A percentile compares a stretch with the other conserved stretches of the same genome.
These are phyloP conservation scores for Calliphora vomitoria DNA, from an alignment of 2,888 invertebrate species.

Conservation along the genomic window DNA sequence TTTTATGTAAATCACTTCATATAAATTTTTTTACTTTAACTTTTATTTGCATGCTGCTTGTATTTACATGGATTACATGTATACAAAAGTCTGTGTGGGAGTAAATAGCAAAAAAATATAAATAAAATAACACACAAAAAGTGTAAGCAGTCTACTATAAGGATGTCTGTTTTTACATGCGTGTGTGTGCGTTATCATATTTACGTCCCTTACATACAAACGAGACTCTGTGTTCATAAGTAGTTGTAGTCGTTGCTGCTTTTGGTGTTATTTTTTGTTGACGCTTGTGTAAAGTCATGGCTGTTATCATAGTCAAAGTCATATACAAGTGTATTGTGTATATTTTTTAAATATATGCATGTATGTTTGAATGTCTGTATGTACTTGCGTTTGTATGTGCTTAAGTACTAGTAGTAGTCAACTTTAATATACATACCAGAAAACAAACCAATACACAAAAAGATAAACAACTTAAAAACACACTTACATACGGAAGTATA, in stretches of 20 bases:
- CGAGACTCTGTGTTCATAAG: constrained; percentile 3
- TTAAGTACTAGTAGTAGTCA: constrained; percentile 37
- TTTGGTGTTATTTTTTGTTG: background rate
- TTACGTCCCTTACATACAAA: constrained; percentile 24
- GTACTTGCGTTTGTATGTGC: background rate
- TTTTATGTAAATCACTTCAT: constrained; percentile 54
- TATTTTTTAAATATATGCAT: background rate
- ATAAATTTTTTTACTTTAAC: constrained; percentile 9
- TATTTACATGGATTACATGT: constrained; percentile 55
- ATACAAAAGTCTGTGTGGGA: constrained; percentile 4
- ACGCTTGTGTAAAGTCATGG: constrained; percentile 47
- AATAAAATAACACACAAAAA: background rate
- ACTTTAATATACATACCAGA: constrained; percentile 38
- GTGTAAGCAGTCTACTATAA: background rate
- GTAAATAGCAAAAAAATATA: constrained; percentile 19
- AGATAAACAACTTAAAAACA: constrained; percentile 38
- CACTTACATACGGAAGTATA: background rate
- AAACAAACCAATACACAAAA: constrained; percentile 40
- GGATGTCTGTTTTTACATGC: background rate
- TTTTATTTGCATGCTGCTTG: constrained; percentile 43
- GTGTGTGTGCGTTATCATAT: constrained; percentile 9
- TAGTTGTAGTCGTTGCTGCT: constrained; percentile 12
- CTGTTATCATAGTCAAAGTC: constrained; percentile 41
- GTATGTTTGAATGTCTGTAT: background rate
- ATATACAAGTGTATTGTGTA: constrained; percentile 10